phyloP scores from a whole-genome alignment of 2,797 vertebrate genomes.

The Lutjanus argentimaculatus region DNA sequence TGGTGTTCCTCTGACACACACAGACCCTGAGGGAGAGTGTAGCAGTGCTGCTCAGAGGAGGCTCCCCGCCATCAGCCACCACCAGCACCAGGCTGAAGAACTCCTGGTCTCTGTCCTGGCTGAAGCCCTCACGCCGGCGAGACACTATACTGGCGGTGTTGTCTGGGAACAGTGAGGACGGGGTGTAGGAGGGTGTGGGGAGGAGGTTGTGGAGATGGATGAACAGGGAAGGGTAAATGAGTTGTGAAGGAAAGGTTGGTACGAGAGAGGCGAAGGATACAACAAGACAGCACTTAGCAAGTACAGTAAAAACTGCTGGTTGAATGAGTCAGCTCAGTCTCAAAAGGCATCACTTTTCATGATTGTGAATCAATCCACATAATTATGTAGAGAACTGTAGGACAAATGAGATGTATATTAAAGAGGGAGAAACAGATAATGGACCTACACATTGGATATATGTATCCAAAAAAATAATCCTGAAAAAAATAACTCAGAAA shows the following conservation, averaged over 20 bases:
- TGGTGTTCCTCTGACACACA: constrained; percentile 89
- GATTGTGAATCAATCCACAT: neutral
- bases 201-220: neutral
- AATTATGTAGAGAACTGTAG: neutral
- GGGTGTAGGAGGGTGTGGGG: neutral
- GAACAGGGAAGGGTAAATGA: neutral
- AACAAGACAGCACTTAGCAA: neutral
- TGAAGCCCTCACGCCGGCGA: constrained; percentile 87
- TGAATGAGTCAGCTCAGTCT: neutral
- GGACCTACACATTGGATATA: neutral
- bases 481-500: too few relatives aligned
- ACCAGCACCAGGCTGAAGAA: constrained; percentile 90
- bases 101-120: constrained; percentile 86
- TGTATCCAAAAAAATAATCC: neutral
- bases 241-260: neutral
- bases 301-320: neutral
- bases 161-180: constrained; percentile 82
- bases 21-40: constrained; percentile 93
- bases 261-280: neutral
- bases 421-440: neutral
- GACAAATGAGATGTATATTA: neutral
- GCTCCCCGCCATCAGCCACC: constrained; percentile 92
- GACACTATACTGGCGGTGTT: constrained; percentile 92
- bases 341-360: neutral
- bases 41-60: constrained; percentile 92